These are phyloP conservation scores for Lates japonicus DNA, from an alignment of 2,797 vertebrate species.

Conservation along the genomic window DNA sequence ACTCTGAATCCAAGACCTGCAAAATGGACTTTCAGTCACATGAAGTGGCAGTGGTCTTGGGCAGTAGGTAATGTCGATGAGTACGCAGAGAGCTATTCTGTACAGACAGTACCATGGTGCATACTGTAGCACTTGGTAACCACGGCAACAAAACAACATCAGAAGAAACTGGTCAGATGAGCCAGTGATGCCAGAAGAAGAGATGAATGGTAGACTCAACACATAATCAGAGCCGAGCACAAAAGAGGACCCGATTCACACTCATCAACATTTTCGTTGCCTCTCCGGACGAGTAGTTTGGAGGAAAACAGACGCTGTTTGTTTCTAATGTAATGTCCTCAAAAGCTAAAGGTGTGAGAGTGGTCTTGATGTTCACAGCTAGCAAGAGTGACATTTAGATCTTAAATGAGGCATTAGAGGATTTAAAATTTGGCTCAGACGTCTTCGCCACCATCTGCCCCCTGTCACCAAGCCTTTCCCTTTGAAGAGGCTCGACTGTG, in stretches of 20 bases:
- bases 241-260: constrained; percentile 53
- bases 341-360: constrained; percentile 40
- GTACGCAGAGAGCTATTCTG: constrained; percentile 66
- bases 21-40: constrained; percentile 38
- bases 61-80: constrained; percentile 50
- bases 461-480: constrained; percentile 75
- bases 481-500: constrained; percentile 75
- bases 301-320: constrained; percentile 7
- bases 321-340: constrained; percentile 29
- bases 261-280: constrained; percentile 22
- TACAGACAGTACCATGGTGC: constrained; percentile 75
- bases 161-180: constrained; percentile 85
- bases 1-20: constrained; percentile 20
- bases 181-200: constrained; percentile 75
- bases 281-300: constrained; percentile 4
- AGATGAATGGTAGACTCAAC: constrained; percentile 72
- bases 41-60: constrained; percentile 49
- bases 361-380: constrained; percentile 42
- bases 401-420: constrained; percentile 63
- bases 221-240: constrained; percentile 51
- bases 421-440: constrained; percentile 69
- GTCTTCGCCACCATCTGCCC: constrained; percentile 80
- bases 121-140: constrained; percentile 86
- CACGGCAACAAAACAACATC: constrained; percentile 90
- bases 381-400: constrained; percentile 37